Conservation (phyloP, 2,113 vertebrate species). For the Cyphomyrus discorhynchus region DNA sequence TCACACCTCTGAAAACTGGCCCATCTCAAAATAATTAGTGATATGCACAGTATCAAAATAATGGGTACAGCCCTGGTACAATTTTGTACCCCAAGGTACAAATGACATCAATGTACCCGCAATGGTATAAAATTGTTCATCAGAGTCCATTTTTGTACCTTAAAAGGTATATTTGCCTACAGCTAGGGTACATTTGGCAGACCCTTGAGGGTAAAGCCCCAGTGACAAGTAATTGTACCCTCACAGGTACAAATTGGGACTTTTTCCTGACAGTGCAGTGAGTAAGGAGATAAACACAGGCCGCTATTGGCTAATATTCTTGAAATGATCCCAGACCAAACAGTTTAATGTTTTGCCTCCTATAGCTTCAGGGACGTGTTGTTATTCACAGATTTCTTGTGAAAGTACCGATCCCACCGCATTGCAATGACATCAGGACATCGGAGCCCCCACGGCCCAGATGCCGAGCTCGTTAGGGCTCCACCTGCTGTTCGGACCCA, state of each 20-base stretch:
- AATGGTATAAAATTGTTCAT: not conserved
- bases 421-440: not conserved
- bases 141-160: not conserved
- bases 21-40: not conserved
- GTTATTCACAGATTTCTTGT: not conserved
- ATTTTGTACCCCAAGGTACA: not conserved
- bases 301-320: not conserved
- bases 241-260: not conserved
- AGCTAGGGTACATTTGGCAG: not conserved
- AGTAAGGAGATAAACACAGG: not conserved
- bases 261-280: not conserved
- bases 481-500: not conserved
- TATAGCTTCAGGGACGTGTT: not conserved
- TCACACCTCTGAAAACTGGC: not conserved
- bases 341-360: not conserved
- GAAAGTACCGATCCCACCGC: not conserved
- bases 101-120: not conserved
- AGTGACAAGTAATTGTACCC: not conserved
- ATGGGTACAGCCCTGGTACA: not conserved
- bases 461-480: not conserved
- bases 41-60: not conserved
- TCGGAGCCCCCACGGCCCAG: not conserved
- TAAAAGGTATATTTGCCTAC: not conserved
- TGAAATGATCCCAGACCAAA: not conserved
- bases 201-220: not conserved